phyloP scores from a whole-genome alignment of 92 coral and sea anemone species.

The Zoanthus gigantus region DNA sequence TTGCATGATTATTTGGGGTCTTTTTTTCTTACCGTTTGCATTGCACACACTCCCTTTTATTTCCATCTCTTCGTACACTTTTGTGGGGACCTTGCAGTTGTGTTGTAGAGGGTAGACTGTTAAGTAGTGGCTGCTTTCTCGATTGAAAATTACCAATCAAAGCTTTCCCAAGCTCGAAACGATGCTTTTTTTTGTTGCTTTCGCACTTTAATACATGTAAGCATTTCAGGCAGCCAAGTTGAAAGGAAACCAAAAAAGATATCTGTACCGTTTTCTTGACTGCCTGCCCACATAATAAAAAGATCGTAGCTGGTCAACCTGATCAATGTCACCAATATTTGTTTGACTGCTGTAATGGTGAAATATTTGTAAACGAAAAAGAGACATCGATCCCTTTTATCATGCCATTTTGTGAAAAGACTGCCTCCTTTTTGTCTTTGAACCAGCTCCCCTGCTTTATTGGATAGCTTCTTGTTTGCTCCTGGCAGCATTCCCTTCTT shows the following conservation, averaged over 20 bases:
- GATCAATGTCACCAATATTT: not conserved
- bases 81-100: not conserved
- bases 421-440: not conserved
- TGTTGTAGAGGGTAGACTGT: not conserved
- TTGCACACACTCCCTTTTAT: not conserved
- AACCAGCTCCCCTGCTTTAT: constrained; percentile 4
- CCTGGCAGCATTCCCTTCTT: constrained; percentile 53
- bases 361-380: not conserved
- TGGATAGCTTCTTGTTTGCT: constrained; percentile 53
- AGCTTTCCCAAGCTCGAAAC: not conserved
- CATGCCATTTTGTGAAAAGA: constrained; percentile 2
- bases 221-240: not conserved
- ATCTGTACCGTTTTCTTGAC: not conserved
- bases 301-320: not conserved
- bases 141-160: not conserved
- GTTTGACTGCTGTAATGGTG: not conserved
- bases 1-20: not conserved
- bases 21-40: not conserved
- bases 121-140: not conserved
- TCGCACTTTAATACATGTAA: not conserved
- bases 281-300: constrained; percentile 3
- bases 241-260: not conserved
- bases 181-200: not conserved
- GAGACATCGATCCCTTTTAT: not conserved
- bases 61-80: not conserved